Evolutionary conservation across 1,140 invertebrate genomes (phyloP).

Genomic region (Cherax quadricarinatus): DNA sequence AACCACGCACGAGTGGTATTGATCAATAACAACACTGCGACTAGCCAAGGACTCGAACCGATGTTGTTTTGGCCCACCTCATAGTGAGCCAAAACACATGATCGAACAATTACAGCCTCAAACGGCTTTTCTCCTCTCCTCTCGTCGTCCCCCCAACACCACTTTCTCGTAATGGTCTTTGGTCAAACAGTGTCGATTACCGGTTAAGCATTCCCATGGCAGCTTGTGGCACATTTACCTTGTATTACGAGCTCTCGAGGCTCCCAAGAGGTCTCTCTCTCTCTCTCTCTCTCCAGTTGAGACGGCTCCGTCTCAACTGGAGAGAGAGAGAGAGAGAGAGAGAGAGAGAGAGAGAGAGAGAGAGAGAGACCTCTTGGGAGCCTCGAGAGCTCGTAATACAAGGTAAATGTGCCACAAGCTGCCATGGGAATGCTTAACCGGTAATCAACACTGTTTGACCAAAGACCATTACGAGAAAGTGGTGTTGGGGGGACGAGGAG

Average conservation of each 20-base stretch:
- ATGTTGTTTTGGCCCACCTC: too few species aligned
- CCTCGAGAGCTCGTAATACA: not conserved
- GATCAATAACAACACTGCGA: too few species aligned
- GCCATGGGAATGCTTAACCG: not conserved
- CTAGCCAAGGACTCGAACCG: too few species aligned
- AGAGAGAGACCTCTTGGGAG: not conserved
- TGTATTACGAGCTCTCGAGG: not conserved
- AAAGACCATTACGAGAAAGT: too few species aligned
- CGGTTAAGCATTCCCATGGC: not conserved
- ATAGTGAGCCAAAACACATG: too few species aligned
- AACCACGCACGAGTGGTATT: too few species aligned
- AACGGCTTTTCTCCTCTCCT: too few species aligned
- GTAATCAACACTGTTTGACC: not conserved
- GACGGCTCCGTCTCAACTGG: not conserved
- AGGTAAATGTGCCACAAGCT: not conserved
- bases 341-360: not conserved
- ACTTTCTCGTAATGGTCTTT: too few species aligned
- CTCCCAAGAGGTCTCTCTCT: not conserved
- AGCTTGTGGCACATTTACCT: not conserved
- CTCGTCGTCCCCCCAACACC: too few species aligned
- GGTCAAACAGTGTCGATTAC: not conserved
- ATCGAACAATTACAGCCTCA: too few species aligned
- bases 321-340: slow-evolving; percentile 17
- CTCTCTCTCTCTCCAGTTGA: not conserved
- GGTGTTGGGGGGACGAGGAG: too few species aligned